A percentile compares a stretch with the other conserved stretches of the same genome.
phyloP scores from a whole-genome alignment of 2,888 invertebrate genomes.

The Agriopis aurantiaria region DNA sequence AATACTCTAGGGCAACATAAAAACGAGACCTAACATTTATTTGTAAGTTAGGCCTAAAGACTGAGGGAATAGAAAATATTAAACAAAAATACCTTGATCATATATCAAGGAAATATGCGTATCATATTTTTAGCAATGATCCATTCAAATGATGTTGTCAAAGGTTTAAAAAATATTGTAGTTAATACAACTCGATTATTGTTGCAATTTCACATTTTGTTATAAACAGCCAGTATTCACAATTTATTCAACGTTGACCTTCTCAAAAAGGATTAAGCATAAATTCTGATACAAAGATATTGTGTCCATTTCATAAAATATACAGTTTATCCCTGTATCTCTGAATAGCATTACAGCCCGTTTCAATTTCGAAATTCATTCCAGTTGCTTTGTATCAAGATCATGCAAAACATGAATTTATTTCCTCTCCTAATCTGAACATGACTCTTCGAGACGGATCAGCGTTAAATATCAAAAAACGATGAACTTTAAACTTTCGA shows the following conservation, averaged over 20 bases:
- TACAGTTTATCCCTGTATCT: conserved; percentile 32
- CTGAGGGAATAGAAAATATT: too few relatives aligned
- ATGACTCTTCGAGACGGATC: conserved; percentile 54
- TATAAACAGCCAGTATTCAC: conserved; percentile 1
- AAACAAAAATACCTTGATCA: too few relatives aligned
- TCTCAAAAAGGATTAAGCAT: conserved; percentile 30
- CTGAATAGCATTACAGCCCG: conserved; percentile 31
- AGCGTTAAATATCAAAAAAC: conserved; percentile 71
- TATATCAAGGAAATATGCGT: too few relatives aligned
- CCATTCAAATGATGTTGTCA: too few relatives aligned
- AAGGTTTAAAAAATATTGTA: neutral
- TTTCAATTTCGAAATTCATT: conserved; percentile 45
- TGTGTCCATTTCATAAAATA: conserved; percentile 34
- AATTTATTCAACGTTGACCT: conserved; percentile 22
- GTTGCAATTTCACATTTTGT: neutral
- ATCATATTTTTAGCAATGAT: too few relatives aligned
- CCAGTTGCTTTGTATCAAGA: conserved; percentile 43
- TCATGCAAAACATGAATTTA: conserved; percentile 49
- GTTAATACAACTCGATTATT: neutral
- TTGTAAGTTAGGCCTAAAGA: too few relatives aligned
- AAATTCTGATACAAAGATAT: conserved; percentile 27
- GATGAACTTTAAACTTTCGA: conserved; percentile 79
- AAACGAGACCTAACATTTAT: too few relatives aligned
- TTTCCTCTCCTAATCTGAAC: conserved; percentile 42
- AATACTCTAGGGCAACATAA: too few relatives aligned